Evolutionary conservation across 2,797 vertebrate species (phyloP).

Genomic region (Chloroceryle amazona): DNA sequence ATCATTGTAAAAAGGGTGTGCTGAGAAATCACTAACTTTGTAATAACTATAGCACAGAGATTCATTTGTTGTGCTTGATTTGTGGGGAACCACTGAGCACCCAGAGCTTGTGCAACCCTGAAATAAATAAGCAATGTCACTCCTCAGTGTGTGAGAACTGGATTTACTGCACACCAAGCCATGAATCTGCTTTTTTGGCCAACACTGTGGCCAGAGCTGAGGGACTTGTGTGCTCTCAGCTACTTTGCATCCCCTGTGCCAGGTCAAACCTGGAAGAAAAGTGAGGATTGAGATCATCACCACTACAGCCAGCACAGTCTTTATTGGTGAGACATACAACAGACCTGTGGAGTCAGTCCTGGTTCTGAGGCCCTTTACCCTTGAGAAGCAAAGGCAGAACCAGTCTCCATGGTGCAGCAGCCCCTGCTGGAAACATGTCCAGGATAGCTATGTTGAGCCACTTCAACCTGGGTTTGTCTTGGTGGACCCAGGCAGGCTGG

Average conservation of each 20-base stretch:
- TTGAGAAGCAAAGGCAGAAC: neutral
- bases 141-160: too few relatives aligned
- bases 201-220: neutral
- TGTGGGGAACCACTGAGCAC: too few relatives aligned
- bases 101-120: too few relatives aligned
- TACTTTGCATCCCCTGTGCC: neutral
- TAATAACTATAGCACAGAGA: too few relatives aligned
- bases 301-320: neutral
- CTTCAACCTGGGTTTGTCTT: neutral
- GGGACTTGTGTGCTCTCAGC: neutral
- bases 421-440: neutral
- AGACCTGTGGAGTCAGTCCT: neutral
- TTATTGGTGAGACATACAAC: conserved; percentile 7
- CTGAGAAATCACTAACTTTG: too few relatives aligned
- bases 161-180: too few relatives aligned
- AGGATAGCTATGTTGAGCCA: accelerated
- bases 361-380: neutral
- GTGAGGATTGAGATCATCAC: neutral
- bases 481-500: neutral
- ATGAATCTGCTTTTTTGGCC: too few relatives aligned
- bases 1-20: too few relatives aligned
- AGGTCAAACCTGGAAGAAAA: neutral
- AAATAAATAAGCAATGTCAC: too few relatives aligned
- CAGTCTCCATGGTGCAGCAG: neutral
- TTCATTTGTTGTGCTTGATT: too few relatives aligned